Evolutionary conservation across 1,140 invertebrate genomes (phyloP), one percentile per base, ranked within the genome.

Genomic region (Bombyx mandarina): DNA sequence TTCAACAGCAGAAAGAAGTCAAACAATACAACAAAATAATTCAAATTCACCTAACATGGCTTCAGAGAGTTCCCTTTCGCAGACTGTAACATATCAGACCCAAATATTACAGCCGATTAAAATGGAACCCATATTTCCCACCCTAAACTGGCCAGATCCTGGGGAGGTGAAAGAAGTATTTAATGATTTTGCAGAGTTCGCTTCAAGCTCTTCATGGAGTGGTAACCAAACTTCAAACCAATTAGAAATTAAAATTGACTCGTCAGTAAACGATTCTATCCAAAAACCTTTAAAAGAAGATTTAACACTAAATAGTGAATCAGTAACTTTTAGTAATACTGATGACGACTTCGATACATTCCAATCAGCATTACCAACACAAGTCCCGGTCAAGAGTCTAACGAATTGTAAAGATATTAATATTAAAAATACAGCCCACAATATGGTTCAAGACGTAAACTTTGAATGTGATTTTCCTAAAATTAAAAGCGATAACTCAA

Each of bases 281-380:
- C 26, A 35, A 35, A 35, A 2, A 35, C 4, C 26, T 35, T 35
- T 35, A 35, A 35, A 35, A 35, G 26, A 35, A 35, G 26, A 35
- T 35, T 35, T 35, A 35, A 35, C 26, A 1, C 4, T 35, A 35
- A 35, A 35, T 35, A 35, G 26, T 35, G 26, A 35, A 35, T 35
- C 26, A 35, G 4, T 35, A 35, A 35, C 26, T 35, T 35, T 35
- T n/a, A 62, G 62, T 35, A 60, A 54, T 55, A 57, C 73, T 18
- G 79, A 82, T 54, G 87, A 88, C 65, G 86, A 88, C 45, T 88
- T 88, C 65, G 77, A 86, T 67, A 85, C 77, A 66, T 88, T 88
- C 56, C 83, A 88, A 72, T 82, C 79, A 44, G 86, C 82, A 22
- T 62, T 76, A 51, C 70, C 73, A 43, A 8, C 57, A 50, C 52